These are phyloP conservation scores for Trichechus manatus DNA, from an alignment of 2,113 vertebrate species.

Conservation along the genomic window DNA sequence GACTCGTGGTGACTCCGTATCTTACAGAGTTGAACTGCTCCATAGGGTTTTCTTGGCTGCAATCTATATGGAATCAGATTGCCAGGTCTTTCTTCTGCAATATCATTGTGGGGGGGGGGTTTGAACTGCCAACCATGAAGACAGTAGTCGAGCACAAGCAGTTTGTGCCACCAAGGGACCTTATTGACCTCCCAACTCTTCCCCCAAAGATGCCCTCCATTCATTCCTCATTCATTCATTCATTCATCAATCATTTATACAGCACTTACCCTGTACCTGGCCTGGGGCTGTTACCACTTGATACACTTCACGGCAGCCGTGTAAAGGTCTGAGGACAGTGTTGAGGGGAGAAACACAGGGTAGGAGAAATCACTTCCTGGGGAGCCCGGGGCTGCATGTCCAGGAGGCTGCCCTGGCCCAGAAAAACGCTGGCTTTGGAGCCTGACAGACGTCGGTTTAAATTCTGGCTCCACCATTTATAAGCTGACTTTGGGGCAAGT, in stretches of 20 bases:
- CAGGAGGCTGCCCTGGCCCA: neutral
- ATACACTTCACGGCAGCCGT: neutral
- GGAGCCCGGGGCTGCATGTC: neutral
- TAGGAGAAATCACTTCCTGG: too few relatives aligned
- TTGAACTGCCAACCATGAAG: too few relatives aligned
- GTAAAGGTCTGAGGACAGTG: neutral
- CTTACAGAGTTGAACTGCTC: too few relatives aligned
- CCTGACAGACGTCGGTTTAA: neutral
- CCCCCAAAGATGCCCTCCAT: neutral
- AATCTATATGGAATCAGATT: too few relatives aligned
- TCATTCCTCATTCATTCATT: neutral
- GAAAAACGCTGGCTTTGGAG: neutral
- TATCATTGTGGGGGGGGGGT: too few relatives aligned
- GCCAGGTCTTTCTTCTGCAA: too few relatives aligned
- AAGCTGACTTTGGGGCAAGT: neutral
- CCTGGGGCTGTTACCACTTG: neutral
- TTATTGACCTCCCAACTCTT: neutral
- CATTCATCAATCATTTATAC: neutral
- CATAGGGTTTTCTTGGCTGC: too few relatives aligned
- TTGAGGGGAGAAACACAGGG: neutral
- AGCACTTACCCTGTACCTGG: neutral
- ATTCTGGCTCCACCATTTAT: neutral
- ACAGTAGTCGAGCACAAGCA: too few relatives aligned
- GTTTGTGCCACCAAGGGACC: too few relatives aligned
- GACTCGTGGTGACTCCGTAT: too few relatives aligned